A percentile compares a stretch with the other conserved stretches of the same genome.
Evolutionary conservation across 2,113 vertebrate species (phyloP).

Genomic region (Sialia sialis): DNA sequence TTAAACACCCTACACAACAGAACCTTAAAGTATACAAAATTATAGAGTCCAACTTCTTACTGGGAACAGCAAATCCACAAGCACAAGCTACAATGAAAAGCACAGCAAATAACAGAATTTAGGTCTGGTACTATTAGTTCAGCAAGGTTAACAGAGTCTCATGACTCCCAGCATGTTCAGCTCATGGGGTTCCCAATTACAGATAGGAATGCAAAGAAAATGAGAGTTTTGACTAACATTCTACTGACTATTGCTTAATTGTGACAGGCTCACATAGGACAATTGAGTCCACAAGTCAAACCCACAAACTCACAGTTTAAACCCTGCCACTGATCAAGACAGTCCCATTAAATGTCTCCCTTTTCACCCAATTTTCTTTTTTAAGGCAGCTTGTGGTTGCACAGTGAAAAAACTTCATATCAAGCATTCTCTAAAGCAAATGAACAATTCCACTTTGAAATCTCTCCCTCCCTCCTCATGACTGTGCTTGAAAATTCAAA

Average conservation of each 20-base stretch:
- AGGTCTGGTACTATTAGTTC: background rate
- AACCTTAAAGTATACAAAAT: background rate
- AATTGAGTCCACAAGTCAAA: background rate
- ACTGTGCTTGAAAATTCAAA: background rate
- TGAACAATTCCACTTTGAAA: background rate
- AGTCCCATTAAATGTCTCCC: background rate
- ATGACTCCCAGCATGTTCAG: background rate
- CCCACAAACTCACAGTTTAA: background rate
- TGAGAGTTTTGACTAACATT: background rate
- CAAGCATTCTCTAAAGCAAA: background rate
- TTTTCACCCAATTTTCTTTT: fast-evolving
- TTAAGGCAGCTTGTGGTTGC: background rate
- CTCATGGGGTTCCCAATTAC: background rate
- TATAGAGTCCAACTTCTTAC: background rate
- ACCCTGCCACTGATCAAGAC: background rate
- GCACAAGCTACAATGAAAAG: background rate
- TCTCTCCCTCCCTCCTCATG: background rate
- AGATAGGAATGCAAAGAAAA: background rate
- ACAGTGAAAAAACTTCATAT: background rate
- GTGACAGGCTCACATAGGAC: background rate
- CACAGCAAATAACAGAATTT: background rate
- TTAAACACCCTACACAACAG: background rate
- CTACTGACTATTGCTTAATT: background rate
- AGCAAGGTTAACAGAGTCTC: background rate
- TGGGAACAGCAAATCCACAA: background rate